Percentiles rank a stretch among this genome's conserved stretches.
These are phyloP conservation scores for Callinectes sapidus DNA, from an alignment of 2,888 invertebrate genomes.

Conservation along the genomic window DNA sequence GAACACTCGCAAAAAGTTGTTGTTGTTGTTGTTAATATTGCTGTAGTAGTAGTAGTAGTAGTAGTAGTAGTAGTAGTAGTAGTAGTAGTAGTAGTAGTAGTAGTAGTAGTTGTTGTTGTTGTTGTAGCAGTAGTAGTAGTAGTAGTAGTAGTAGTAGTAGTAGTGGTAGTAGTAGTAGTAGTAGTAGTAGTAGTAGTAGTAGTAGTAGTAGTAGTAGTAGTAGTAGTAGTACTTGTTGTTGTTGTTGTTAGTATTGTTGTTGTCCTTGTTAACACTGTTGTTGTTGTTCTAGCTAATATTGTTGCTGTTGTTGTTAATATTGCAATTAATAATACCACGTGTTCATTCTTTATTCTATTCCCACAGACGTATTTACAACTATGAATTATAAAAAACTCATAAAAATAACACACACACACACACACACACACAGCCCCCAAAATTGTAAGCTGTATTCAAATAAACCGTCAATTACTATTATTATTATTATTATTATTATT, in stretches of 20 bases:
- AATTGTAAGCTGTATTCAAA: too few species aligned
- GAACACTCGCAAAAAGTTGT: too few species aligned
- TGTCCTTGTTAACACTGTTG: background rate
- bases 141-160: conserved; percentile 43
- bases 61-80: too few species aligned
- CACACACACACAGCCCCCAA: conserved; percentile 38
- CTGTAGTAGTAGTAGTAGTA: too few species aligned
- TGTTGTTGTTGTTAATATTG: too few species aligned
- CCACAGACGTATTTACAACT: background rate
- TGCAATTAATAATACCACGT: too few species aligned
- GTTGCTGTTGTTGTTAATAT: too few species aligned
- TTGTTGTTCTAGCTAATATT: background rate
- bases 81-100: too few species aligned
- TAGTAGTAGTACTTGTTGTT: conserved; percentile 12
- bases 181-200: conserved; percentile 18
- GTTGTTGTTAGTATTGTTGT: background rate
- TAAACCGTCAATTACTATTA: too few species aligned
- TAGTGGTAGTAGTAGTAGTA: conserved; percentile 30
- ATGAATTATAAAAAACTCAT: background rate
- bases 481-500: too few species aligned
- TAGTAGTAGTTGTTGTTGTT: too few species aligned
- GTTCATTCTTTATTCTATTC: too few species aligned
- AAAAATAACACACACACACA: background rate
- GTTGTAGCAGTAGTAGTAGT: conserved; percentile 30
- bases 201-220: conserved; percentile 37